Conservation (phyloP, 1,140 invertebrate genomes). For the Heliconius himera region DNA sequence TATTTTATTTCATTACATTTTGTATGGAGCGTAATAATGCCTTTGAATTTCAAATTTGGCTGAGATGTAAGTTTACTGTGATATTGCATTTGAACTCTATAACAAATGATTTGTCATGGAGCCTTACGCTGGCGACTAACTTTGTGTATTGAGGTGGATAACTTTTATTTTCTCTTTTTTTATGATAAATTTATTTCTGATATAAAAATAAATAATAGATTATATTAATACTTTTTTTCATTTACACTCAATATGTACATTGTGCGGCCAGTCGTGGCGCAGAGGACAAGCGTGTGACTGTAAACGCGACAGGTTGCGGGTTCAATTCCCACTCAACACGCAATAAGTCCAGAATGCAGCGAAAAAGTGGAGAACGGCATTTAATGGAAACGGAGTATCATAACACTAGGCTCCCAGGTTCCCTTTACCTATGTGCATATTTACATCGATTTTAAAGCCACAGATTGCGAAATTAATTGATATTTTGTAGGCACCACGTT, state of each 20-base stretch:
- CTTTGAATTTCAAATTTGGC: neutral
- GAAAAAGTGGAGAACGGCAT: too few relatives aligned
- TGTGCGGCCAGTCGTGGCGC: too few relatives aligned
- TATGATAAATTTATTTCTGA: too few relatives aligned
- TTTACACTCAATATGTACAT: too few relatives aligned
- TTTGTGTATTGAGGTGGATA: neutral
- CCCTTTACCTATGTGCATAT: neutral
- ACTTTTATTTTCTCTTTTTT: neutral
- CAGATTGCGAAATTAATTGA: constrained; percentile 59
- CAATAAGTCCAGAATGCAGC: too few relatives aligned
- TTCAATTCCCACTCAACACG: too few relatives aligned
- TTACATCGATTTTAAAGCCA: constrained; percentile 32
- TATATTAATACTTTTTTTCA: too few relatives aligned
- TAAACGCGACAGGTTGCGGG: neutral
- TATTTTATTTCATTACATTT: constrained; percentile 7
- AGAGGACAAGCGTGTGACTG: neutral
- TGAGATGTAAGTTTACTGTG: neutral
- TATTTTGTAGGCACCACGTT: constrained; percentile 65
- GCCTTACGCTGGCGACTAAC: neutral
- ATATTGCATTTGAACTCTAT: neutral
- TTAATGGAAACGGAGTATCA: too few relatives aligned
- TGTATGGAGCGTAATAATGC: neutral
- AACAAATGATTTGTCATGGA: neutral
- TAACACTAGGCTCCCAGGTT: too few relatives aligned
- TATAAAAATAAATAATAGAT: too few relatives aligned